Evolutionary conservation across 1,140 invertebrate species (phyloP).

Genomic region (Drosophila willistoni): DNA sequence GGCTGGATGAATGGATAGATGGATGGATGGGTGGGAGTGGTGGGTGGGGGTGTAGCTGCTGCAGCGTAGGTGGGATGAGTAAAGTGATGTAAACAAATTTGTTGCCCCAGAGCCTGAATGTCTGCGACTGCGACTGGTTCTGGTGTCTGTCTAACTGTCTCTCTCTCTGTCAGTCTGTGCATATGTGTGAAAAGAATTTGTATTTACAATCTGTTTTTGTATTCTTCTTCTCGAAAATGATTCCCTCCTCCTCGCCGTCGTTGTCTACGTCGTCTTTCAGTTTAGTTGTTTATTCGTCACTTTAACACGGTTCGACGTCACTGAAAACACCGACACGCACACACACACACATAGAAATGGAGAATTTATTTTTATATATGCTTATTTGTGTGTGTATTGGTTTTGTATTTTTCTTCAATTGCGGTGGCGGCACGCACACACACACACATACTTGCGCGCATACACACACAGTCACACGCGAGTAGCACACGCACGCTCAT

Average conservation of each 20-base stretch:
- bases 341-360: constrained; percentile 35
- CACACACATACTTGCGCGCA: constrained; percentile 32
- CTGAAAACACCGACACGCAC: constrained; percentile 57
- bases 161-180: constrained; percentile 28
- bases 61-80: constrained; percentile 36
- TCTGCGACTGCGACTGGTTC: constrained; percentile 54
- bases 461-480: constrained; percentile 24
- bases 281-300: constrained; percentile 74
- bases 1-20: background rate
- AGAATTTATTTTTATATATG: constrained; percentile 75
- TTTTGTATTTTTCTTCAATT: constrained; percentile 58
- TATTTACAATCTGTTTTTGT: constrained; percentile 65
- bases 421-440: constrained; percentile 56
- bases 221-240: constrained; percentile 38
- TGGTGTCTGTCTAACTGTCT: background rate
- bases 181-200: constrained; percentile 68
- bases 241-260: constrained; percentile 20
- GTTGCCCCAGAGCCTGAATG: constrained; percentile 70
- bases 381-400: constrained; percentile 33
- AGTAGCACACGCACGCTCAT: constrained; percentile 24
- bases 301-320: constrained; percentile 77
- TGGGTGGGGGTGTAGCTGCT: background rate
- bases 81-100: constrained; percentile 63
- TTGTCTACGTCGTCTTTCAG: constrained; percentile 7
- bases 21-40: constrained; percentile 1